Evolutionary conservation across 1,140 invertebrate species (phyloP).

Genomic region (Sycophila sp.): DNA sequence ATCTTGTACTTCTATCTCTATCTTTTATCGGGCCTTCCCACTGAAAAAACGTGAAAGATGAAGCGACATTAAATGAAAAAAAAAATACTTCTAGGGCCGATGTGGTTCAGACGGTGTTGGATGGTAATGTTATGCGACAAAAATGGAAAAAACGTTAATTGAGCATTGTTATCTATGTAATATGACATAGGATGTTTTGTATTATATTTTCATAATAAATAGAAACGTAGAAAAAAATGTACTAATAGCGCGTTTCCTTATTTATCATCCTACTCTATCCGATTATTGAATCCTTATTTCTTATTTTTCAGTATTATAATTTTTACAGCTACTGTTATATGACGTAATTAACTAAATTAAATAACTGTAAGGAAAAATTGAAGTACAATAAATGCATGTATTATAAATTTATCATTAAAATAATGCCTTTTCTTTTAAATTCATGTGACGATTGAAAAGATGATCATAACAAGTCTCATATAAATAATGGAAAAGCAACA

Average conservation of each 20-base stretch:
- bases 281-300: no score
- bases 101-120: conserved; percentile 60
- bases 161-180: conserved; percentile 70
- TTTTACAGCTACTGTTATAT: no score
- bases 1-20: conserved; percentile 51
- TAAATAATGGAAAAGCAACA: no score
- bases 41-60: conserved; percentile 9
- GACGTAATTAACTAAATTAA: no score
- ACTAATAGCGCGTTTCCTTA: conserved; percentile 44
- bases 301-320: no score
- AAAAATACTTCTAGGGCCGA: conserved; percentile 58
- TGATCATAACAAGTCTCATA: no score
- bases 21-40: conserved; percentile 60
- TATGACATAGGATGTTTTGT: conserved; percentile 75
- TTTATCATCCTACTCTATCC: neutral
- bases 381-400: no score
- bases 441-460: no score
- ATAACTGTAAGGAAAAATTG: no score
- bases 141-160: conserved; percentile 63
- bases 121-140: conserved; percentile 60
- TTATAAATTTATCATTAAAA: no score
- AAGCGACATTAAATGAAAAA: conserved; percentile 35
- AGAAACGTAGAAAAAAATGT: conserved; percentile 71
- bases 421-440: no score
- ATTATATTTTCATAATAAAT: conserved; percentile 78